These are phyloP conservation scores for Poeciliopsis retropinna DNA, from an alignment of 2,113 vertebrate species.

Conservation along the genomic window DNA sequence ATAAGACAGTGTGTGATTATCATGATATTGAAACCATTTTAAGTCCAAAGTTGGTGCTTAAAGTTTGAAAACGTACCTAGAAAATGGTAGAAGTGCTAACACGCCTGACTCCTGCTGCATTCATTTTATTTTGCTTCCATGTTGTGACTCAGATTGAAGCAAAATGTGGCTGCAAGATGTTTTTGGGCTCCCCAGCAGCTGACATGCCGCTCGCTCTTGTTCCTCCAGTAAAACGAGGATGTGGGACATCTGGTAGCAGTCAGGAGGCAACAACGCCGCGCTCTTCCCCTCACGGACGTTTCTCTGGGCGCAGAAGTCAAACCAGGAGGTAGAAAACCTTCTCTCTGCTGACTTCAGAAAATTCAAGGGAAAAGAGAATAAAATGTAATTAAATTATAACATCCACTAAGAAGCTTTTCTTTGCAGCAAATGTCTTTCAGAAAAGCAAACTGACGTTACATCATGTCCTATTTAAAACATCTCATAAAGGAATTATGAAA, in stretches of 20 bases:
- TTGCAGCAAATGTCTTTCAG: too few relatives aligned
- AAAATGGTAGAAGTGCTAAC: background rate
- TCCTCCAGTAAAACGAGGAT: slow-evolving; percentile 53
- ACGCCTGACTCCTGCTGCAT: background rate
- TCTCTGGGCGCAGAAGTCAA: slow-evolving; percentile 58
- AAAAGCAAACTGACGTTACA: too few relatives aligned
- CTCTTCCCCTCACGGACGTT: background rate
- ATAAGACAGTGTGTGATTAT: too few relatives aligned
- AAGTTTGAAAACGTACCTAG: too few relatives aligned
- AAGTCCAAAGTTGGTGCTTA: too few relatives aligned
- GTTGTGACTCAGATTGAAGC: slow-evolving; percentile 19
- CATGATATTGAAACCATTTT: too few relatives aligned
- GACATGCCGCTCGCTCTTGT: slow-evolving; percentile 38
- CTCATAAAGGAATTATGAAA: too few relatives aligned
- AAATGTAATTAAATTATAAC: too few relatives aligned
- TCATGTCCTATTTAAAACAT: too few relatives aligned
- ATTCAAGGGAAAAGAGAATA: background rate
- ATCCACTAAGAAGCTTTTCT: too few relatives aligned
- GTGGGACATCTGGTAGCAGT: slow-evolving; percentile 67
- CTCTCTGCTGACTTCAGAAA: background rate
- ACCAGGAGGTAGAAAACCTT: slow-evolving; percentile 33
- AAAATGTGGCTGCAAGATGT: slow-evolving; percentile 59
- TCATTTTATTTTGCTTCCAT: background rate
- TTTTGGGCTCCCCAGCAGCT: slow-evolving; percentile 2
- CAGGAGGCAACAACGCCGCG: slow-evolving; percentile 27